phyloP scores from a whole-genome alignment of 2,113 vertebrate genomes.

The Micromys minutus region DNA sequence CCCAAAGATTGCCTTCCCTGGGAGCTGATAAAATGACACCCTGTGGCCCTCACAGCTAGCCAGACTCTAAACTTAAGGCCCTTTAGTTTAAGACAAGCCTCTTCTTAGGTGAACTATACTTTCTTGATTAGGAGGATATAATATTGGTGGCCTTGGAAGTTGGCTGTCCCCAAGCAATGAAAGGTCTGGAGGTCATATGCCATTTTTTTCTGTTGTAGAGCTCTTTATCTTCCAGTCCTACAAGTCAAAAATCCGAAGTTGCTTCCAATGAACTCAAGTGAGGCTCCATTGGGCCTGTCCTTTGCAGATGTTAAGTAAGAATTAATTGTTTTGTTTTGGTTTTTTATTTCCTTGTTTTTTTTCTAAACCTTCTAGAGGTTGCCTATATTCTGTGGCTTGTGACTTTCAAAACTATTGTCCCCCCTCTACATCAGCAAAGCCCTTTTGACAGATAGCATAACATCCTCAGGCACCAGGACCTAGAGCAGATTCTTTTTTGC shows the following conservation, averaged over 20 bases:
- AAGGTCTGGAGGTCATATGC: neutral
- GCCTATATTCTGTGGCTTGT: neutral
- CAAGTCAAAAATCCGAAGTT: neutral
- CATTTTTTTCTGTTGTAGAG: neutral
- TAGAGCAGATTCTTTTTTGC: neutral
- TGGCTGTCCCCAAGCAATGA: neutral
- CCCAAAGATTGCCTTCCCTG: neutral
- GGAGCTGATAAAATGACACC: neutral
- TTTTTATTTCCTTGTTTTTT: neutral
- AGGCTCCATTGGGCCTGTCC: neutral
- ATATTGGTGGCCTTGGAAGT: neutral
- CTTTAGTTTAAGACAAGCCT: neutral
- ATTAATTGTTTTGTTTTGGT: no score
- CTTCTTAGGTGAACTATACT: neutral
- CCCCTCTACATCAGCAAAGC: neutral
- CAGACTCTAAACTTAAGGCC: neutral
- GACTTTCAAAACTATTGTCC: neutral
- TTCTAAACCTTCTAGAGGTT: neutral
- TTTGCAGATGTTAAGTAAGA: neutral
- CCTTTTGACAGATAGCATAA: neutral
- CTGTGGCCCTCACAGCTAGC: neutral
- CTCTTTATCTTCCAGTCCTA: neutral
- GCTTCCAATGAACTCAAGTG: neutral
- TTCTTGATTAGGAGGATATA: neutral
- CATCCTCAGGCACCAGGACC: neutral